Evolutionary conservation across 2,113 vertebrate genomes (phyloP), one percentile per base, ranked within the genome.

Genomic region (Peromyscus polionotus): DNA sequence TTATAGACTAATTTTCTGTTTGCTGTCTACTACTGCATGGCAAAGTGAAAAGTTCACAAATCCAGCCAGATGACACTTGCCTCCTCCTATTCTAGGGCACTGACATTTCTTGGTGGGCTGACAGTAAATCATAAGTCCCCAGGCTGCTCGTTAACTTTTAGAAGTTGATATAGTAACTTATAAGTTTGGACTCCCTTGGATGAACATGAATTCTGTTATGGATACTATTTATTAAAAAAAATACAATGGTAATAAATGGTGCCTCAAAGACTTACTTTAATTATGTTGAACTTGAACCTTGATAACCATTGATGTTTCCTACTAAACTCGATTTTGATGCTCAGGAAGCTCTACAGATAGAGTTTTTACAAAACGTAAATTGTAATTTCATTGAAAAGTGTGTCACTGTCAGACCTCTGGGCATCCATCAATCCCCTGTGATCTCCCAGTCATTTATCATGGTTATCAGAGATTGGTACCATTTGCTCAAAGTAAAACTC

Each of bases 111-210:
- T 98, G 97, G 98, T 99, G 98, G 98, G 98, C 98, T 98, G 97
- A 98, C 98, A 98, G 98, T 99, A 99, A 99, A 99, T 99, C 97
- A 91, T 98, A 99, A 99, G 97, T 99, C 98, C 98, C 98, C 97
- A 99, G 99, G 98, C 98, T 98, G 98, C 98, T 99, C 98, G 97
- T 99, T 99, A 99, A 99, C 98, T 99, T 99, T 99, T 99, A 98
- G 98, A 99, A 99, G 98, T 98, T 99, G 98, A 98, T 98, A 81
- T 94, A 97, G 90, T 98, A 98, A 97, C 87, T 98, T 97, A 90
- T 4, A 98, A 97, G 92, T 98, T 97, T 97, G 59, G 75, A 96
- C 61, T 97, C 75, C 95, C 61, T 96, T 98, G 86, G 90, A 97
- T 85, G 51, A 93, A 67, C 79, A 89, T 94, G 91, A 98, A 98